phyloP scores from a whole-genome alignment of 2,113 vertebrate genomes.

The Sterrhoptilus dennistouni region DNA sequence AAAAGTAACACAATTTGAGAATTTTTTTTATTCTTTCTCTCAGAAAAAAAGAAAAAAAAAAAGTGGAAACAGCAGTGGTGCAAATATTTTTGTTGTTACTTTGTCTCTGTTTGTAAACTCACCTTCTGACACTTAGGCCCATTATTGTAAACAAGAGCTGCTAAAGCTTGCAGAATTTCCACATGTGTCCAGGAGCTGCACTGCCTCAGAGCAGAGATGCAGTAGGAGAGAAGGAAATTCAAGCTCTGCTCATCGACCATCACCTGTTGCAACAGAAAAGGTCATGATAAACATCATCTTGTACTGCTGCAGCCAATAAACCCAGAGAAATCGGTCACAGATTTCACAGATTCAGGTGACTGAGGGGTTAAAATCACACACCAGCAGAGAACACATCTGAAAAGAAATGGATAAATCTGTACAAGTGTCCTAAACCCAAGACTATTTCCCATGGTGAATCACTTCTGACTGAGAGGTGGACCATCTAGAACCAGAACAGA shows the following conservation, averaged over 20 bases:
- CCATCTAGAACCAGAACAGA: not conserved
- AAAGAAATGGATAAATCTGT: not conserved
- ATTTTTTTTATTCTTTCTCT: not conserved
- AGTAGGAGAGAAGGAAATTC: constrained; percentile 84
- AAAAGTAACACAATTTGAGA: not conserved
- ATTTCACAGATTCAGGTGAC: rapidly evolving
- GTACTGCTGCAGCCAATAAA: not conserved
- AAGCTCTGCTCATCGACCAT: constrained; percentile 87
- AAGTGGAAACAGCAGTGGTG: not conserved
- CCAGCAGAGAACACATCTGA: not conserved
- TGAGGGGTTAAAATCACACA: not conserved
- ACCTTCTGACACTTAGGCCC: constrained; percentile 91
- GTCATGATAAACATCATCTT: not conserved
- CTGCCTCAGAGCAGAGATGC: constrained; percentile 77
- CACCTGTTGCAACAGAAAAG: constrained; percentile 71
- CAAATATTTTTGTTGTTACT: not conserved
- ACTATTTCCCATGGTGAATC: not conserved
- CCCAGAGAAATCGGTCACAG: not conserved
- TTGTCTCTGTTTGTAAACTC: not conserved
- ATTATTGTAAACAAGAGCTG: constrained; percentile 89
- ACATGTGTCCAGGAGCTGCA: constrained; percentile 92
- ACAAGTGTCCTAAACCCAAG: not conserved
- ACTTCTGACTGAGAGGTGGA: not conserved
- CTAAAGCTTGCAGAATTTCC: constrained; percentile 88
- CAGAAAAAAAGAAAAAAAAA: not conserved